Base-by-base conservation (phyloP, 2,888 invertebrate genomes). In the Apamea anceps region DNA sequence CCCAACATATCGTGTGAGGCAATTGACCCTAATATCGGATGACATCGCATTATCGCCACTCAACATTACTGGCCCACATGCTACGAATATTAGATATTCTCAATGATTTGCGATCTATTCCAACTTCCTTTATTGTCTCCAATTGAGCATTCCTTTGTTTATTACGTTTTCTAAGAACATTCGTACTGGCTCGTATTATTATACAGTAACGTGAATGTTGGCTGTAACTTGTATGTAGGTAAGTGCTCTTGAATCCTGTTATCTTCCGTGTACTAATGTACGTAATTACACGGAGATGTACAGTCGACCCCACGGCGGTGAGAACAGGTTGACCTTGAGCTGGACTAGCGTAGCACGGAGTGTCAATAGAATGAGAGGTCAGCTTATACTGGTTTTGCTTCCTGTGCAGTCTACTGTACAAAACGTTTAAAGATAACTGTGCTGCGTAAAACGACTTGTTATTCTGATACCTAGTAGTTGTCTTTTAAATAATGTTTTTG, bases 11-110 rank as follows among this genome's bases (percentile, higher is more conserved):
- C 90, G 88, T 87, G 87, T 84, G 90, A 89, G 93, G 94, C 94
- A 95, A 94, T 95, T 95, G 95, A 95, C 95, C 95, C 91, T 94
- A 94, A 95, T 95, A 94, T 93, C 91, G 89, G 92, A 93, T 92
- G 93, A 94, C 92, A 91, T 91, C 90, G 91, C 92, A 94, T 93
- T 94, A 93, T 93, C 93, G 90, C 90, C 88, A 91, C 90, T 90
- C 88, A 89, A 92, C 83, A 82, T 90, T 87, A 84, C 77, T 84
- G 74, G 77, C 75, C 78, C 85, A 81, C 90, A 87, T 89, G 86
- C 79, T 87, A 81, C 75, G 80, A 90, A 86, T 82, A 77, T 81
- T 87, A 81, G 70, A 77, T 80, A 74, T 68, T 81, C 73, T 48
- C 71, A 79, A 86, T 79, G 70, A 80, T 85, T 86, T 82, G 83